phyloP scores from a whole-genome alignment of 2,888 invertebrate genomes.

The Mesorhabditis belari region DNA sequence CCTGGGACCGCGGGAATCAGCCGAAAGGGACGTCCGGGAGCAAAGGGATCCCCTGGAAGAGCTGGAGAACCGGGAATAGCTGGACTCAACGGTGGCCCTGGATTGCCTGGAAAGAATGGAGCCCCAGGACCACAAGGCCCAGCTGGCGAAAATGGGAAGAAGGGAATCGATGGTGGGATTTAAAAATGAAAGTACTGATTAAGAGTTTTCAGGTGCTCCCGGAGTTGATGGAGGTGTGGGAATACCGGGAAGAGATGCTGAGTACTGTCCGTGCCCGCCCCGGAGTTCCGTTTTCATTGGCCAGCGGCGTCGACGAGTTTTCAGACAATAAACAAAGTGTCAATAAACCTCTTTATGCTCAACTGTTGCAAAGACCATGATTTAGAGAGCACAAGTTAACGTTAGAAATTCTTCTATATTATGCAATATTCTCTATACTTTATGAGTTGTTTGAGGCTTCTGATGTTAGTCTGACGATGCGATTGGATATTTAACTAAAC shows the following conservation, averaged over 20 bases:
- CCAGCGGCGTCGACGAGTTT: not conserved
- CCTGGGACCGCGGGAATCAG: constrained; percentile 17
- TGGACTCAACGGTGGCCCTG: constrained; percentile 14
- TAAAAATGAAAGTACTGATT: too few species aligned
- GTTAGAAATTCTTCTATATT: too few species aligned
- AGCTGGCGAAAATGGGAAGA: constrained; percentile 13
- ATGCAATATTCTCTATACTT: too few species aligned
- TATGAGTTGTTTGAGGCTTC: too few species aligned
- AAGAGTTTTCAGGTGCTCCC: constrained; percentile 1
- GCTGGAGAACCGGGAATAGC: constrained; percentile 15
- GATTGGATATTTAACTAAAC: too few species aligned
- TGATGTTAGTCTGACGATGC: too few species aligned
- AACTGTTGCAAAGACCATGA: too few species aligned
- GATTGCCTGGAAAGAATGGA: constrained; percentile 17
- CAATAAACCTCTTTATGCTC: too few species aligned
- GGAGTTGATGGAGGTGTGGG: constrained; percentile 19
- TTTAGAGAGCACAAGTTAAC: too few species aligned
- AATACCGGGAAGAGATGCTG: constrained; percentile 15
- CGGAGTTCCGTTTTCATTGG: constrained; percentile 11
- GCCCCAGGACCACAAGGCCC: constrained; percentile 9
- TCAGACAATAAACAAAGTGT: too few species aligned
- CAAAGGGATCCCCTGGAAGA: constrained; percentile 12
- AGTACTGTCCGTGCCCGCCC: constrained; percentile 31
- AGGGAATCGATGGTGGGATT: constrained; percentile 6
- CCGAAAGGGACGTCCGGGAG: constrained; percentile 8